Conservation (phyloP, 2,113 vertebrate genomes). For the Albula glossodonta region DNA sequence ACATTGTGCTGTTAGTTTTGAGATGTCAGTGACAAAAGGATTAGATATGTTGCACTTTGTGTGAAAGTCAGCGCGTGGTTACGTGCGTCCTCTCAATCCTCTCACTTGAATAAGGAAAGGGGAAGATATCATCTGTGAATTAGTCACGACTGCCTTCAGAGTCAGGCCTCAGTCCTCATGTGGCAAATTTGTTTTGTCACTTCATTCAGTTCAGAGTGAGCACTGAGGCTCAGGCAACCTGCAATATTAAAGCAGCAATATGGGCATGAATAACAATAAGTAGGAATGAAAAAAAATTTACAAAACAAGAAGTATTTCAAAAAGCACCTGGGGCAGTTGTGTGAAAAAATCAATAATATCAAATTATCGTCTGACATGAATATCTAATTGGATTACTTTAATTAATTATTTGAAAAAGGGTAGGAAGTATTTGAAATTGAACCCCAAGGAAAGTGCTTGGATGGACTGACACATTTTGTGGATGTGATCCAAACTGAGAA, state of each 20-base stretch:
- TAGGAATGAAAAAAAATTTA: not conserved
- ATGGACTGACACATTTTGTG: not conserved
- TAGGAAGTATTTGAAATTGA: not conserved
- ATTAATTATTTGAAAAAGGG: not conserved
- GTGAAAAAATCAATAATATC: not conserved
- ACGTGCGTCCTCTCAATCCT: not conserved
- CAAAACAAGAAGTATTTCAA: not conserved
- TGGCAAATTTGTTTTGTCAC: not conserved
- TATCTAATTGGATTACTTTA: not conserved
- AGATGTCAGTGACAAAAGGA: not conserved
- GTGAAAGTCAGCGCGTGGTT: not conserved
- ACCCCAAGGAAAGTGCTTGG: not conserved
- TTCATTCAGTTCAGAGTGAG: slow-evolving; percentile 9
- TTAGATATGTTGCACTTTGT: not conserved
- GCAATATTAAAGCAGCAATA: slow-evolving; percentile 8
- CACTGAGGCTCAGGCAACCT: not conserved
- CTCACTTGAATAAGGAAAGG: not conserved
- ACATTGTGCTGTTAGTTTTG: not conserved
- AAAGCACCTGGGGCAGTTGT: not conserved
- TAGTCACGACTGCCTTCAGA: not conserved
- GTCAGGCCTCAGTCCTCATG: not conserved
- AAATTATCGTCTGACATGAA: not conserved
- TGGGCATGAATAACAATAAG: not conserved
- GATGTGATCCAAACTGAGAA: not conserved
- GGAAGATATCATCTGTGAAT: not conserved